Percentiles rank a stretch among this genome's conserved stretches.
phyloP scores from a whole-genome alignment of 2,797 vertebrate species.

The Argyrosomus regius region DNA sequence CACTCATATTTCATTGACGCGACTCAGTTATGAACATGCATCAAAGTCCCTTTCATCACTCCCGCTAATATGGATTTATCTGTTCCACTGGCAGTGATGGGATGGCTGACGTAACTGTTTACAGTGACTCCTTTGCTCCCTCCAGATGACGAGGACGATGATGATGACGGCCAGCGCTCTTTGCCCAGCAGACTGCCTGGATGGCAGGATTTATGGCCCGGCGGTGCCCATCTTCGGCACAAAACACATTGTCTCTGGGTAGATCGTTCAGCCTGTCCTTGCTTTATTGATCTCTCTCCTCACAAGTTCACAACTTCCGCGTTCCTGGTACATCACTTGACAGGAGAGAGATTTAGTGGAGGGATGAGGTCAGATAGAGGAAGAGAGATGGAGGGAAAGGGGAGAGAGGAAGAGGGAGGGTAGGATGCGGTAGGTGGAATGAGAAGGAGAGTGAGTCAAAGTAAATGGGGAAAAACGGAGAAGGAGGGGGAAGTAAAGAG shows the following conservation, averaged over 20 bases:
- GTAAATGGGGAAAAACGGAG: slow-evolving; percentile 55
- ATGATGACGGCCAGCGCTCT: slow-evolving; percentile 64
- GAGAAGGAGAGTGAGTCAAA: slow-evolving; percentile 54
- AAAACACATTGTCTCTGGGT: slow-evolving; percentile 80
- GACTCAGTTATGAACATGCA: slow-evolving; percentile 71
- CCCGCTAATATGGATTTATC: slow-evolving; percentile 87
- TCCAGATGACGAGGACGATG: slow-evolving; percentile 62
- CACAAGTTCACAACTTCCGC: slow-evolving; percentile 87
- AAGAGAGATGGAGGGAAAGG: slow-evolving; percentile 70
- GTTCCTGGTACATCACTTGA: slow-evolving; percentile 83
- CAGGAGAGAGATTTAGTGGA: slow-evolving; percentile 86
- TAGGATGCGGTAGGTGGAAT: slow-evolving; percentile 23
- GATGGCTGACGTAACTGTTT: slow-evolving; percentile 83
- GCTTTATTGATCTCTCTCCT: slow-evolving; percentile 86
- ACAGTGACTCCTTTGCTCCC: slow-evolving; percentile 67
- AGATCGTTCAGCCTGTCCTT: slow-evolving; percentile 84
- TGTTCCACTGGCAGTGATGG: slow-evolving; percentile 76
- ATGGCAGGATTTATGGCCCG: slow-evolving; percentile 83
- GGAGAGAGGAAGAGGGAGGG: slow-evolving; percentile 54
- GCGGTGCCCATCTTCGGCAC: slow-evolving; percentile 70
- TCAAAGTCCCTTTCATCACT: slow-evolving; percentile 82
- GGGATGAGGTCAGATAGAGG: slow-evolving; percentile 85
- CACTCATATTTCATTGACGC: slow-evolving; percentile 79
- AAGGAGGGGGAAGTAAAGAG: slow-evolving; percentile 46
- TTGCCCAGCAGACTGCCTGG: slow-evolving; percentile 64